Evolutionary conservation across 2,113 vertebrate genomes (phyloP).

Genomic region (Opisthocomus hoazin): DNA sequence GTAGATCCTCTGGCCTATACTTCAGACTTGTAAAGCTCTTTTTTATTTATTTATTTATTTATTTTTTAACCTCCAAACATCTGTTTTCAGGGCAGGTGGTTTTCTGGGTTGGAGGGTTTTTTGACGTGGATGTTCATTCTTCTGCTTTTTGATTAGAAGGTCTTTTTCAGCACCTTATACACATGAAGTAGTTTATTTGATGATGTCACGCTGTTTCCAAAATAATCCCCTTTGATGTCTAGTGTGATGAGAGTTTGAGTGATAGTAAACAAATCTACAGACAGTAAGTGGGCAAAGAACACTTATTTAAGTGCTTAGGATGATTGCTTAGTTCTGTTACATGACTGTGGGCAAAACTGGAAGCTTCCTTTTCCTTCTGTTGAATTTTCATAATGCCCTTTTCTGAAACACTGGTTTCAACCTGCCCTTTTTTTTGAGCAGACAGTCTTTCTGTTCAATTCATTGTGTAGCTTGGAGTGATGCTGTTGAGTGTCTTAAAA

Average conservation of each 20-base stretch:
- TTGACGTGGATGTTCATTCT: background rate
- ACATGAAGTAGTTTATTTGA: background rate
- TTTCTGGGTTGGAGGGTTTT: background rate
- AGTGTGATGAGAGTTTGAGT: background rate
- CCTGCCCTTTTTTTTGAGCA: background rate
- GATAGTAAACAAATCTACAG: background rate
- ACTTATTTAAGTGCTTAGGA: background rate
- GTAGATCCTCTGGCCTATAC: background rate
- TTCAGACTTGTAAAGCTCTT: background rate
- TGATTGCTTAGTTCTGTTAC: background rate
- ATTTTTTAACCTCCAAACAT: background rate
- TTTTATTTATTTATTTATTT: too few species aligned
- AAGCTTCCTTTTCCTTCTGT: background rate
- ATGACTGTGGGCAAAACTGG: background rate
- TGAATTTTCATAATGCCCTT: background rate
- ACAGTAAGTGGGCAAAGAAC: background rate
- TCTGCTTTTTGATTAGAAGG: background rate
- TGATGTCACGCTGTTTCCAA: background rate
- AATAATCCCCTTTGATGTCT: background rate
- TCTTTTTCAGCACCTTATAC: background rate
- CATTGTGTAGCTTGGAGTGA: background rate
- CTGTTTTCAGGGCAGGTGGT: background rate
- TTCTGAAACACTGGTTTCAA: background rate
- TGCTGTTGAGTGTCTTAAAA: background rate
- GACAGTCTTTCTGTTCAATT: background rate